Percentiles rank a stretch among this genome's conserved stretches.
phyloP scores from a whole-genome alignment of 1,140 invertebrate genomes.

The Chrysoperla carnea region DNA sequence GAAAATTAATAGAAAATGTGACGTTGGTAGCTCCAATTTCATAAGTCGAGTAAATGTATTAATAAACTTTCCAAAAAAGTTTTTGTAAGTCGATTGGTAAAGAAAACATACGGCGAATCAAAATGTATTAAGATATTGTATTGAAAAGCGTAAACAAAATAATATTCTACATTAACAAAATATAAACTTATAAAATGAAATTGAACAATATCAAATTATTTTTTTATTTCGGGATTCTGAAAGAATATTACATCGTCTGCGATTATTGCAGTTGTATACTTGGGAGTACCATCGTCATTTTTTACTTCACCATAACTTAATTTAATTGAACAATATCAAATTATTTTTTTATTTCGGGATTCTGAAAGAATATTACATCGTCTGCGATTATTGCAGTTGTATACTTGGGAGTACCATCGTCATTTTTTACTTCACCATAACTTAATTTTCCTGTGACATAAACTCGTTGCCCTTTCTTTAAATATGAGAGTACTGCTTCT shows the following conservation, averaged over 20 bases:
- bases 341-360: neutral
- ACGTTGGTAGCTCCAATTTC: no score
- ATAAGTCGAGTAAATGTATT: no score
- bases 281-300: constrained; percentile 51
- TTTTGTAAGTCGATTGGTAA: no score
- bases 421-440: constrained; percentile 72
- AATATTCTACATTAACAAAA: no score
- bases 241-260: constrained; percentile 81
- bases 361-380: constrained; percentile 64
- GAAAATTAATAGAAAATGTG: no score
- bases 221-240: constrained; percentile 5
- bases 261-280: constrained; percentile 57
- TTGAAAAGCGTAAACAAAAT: no score
- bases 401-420: constrained; percentile 46
- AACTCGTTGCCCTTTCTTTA: constrained; percentile 75
- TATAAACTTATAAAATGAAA: no score
- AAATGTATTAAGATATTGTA: no score
- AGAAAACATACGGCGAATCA: no score
- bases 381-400: constrained; percentile 72
- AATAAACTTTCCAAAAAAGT: no score
- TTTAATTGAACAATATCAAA: no score
- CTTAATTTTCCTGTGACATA: constrained; percentile 65
- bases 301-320: constrained; percentile 75
- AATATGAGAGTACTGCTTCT: constrained; percentile 55
- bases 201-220: neutral